phyloP scores from a whole-genome alignment of 2,888 invertebrate genomes.

The Carabus problematicus region DNA sequence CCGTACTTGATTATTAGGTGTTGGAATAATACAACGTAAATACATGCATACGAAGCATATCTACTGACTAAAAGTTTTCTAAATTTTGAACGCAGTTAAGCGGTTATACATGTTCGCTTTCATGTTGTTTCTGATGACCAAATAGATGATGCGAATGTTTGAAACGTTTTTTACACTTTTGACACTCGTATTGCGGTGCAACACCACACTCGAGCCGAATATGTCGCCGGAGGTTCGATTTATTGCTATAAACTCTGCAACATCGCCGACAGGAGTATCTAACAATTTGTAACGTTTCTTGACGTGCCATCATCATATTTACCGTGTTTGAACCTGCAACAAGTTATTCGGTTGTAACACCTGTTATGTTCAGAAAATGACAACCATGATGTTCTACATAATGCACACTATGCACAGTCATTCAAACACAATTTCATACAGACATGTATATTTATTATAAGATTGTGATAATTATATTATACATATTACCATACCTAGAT shows the following conservation, averaged over 20 bases:
- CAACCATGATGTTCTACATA: too few species aligned
- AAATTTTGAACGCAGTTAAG: neutral
- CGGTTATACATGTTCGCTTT: conserved; percentile 44
- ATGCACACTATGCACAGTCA: too few species aligned
- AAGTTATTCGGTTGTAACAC: neutral
- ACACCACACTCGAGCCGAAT: conserved; percentile 67
- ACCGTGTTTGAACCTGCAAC: conserved; percentile 11
- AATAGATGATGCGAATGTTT: conserved; percentile 63
- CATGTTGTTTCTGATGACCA: conserved; percentile 61
- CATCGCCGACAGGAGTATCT: conserved; percentile 30
- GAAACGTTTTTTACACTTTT: conserved; percentile 57
- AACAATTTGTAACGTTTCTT: too few species aligned
- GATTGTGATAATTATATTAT: neutral
- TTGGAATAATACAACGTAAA: neutral
- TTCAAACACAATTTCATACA: too few species aligned
- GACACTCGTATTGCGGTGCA: conserved; percentile 61
- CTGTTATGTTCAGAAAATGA: neutral
- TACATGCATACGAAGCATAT: too few species aligned
- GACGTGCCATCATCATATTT: too few species aligned
- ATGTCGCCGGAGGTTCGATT: conserved; percentile 53
- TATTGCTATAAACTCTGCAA: conserved; percentile 39
- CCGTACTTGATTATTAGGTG: neutral
- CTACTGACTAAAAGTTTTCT: too few species aligned
- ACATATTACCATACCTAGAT: conserved; percentile 1
- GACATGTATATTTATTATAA: too few species aligned